A percentile compares a stretch with the other conserved stretches of the same genome.
Conservation (phyloP, 2,113 vertebrate species). For the Melozone crissalis region DNA sequence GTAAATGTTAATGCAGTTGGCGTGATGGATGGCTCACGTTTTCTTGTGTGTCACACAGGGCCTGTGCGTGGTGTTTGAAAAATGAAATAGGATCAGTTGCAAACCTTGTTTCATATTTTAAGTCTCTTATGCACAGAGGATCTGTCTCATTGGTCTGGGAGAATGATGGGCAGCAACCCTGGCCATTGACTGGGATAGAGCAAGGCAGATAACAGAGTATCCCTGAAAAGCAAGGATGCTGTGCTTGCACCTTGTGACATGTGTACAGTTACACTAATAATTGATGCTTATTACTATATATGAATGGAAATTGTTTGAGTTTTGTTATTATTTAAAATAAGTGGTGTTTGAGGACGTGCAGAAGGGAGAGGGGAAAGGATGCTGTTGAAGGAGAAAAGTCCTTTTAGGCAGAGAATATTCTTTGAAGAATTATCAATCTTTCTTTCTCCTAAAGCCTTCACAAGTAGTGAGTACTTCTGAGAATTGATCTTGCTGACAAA, state of each 20-base stretch:
- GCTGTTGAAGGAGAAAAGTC: not conserved
- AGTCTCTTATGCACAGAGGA: not conserved
- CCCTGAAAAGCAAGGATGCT: not conserved
- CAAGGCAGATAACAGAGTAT: not conserved
- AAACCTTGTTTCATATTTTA: not conserved
- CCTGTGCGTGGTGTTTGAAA: not conserved
- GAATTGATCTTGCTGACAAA: not conserved
- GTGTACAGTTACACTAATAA: not conserved
- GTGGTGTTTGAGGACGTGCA: not conserved
- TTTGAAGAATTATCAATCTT: not conserved
- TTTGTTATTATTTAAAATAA: not conserved
- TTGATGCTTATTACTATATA: not conserved
- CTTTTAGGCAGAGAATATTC: not conserved
- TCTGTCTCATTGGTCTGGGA: not conserved
- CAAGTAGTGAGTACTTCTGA: not conserved
- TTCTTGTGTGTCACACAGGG: not conserved
- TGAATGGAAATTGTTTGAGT: not conserved
- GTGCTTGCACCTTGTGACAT: not conserved
- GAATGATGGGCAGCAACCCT: not conserved
- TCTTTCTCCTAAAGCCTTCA: not conserved
- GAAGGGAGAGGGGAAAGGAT: not conserved
- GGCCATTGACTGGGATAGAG: fast-evolving
- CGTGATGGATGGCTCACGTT: not conserved
- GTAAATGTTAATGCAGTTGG: not conserved
- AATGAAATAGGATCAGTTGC: not conserved